These are phyloP conservation scores for Microplitis deprimator DNA, from an alignment of 2,888 invertebrate genomes.

Conservation along the genomic window DNA sequence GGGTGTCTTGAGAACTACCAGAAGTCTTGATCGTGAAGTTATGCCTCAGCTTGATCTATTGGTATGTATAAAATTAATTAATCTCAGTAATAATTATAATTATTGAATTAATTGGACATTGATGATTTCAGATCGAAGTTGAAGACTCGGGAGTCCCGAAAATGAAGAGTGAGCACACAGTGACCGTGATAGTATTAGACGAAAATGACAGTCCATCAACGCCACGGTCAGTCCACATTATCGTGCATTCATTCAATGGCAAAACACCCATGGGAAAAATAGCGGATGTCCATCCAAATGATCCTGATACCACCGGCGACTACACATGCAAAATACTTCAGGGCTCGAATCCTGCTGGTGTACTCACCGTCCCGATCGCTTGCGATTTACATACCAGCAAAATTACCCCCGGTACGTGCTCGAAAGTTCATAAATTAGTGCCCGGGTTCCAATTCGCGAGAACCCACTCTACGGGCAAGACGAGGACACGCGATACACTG, in stretches of 20 bases:
- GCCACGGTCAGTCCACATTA: constrained; percentile 85
- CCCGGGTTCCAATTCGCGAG: constrained; percentile 37
- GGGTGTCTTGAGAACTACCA: constrained; percentile 85
- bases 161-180: constrained; percentile 85
- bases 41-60: constrained; percentile 82
- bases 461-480: neutral
- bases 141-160: constrained; percentile 90
- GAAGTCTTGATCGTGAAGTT: constrained; percentile 85
- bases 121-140: constrained; percentile 77
- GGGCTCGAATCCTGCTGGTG: constrained; percentile 74
- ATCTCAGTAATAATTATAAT: neutral
- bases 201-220: constrained; percentile 93
- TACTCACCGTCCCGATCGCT: constrained; percentile 81
- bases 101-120: constrained; percentile 26
- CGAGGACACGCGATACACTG: constrained; percentile 1
- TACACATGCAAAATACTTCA: constrained; percentile 88
- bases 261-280: constrained; percentile 86
- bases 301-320: constrained; percentile 90
- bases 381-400: constrained; percentile 86
- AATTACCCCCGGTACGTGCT: constrained; percentile 75
- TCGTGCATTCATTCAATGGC: constrained; percentile 84
- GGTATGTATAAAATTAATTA: constrained; percentile 60
- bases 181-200: constrained; percentile 85
- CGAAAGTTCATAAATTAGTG: constrained; percentile 55
- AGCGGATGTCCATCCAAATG: constrained; percentile 93